phyloP scores from a whole-genome alignment of 1,140 invertebrate species.

The Eulimnadia texana region DNA sequence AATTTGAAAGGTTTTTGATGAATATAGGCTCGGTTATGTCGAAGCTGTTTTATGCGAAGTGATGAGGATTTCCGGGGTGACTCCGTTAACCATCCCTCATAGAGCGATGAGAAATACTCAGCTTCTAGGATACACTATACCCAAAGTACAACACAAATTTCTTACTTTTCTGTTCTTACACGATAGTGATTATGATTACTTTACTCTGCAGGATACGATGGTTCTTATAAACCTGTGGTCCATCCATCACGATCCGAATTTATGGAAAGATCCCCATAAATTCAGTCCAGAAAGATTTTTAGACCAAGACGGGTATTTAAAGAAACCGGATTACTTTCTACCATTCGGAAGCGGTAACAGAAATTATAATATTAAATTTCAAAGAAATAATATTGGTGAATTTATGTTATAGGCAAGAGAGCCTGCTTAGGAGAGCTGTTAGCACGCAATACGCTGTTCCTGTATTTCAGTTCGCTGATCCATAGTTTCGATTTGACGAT shows the following conservation, averaged over 20 bases:
- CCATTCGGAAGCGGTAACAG: constrained; percentile 8
- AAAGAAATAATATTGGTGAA: not conserved
- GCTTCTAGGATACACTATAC: constrained; percentile 44
- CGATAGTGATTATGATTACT: no score
- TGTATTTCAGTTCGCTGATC: constrained; percentile 6
- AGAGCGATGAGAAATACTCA: constrained; percentile 36
- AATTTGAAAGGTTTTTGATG: no score
- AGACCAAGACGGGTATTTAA: not conserved
- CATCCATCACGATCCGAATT: constrained; percentile 37
- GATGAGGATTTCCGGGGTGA: constrained; percentile 42
- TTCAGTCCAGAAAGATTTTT: constrained; percentile 14
- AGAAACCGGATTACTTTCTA: constrained; percentile 7
- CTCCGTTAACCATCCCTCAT: constrained; percentile 51
- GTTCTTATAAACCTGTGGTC: constrained; percentile 31
- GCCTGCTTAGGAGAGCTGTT: constrained; percentile 7
- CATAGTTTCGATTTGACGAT: not conserved
- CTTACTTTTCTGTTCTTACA: constrained; percentile 1
- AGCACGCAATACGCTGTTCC: constrained; percentile 9
- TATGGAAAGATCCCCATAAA: constrained; percentile 47
- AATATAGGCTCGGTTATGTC: constrained; percentile 55
- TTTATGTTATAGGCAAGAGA: constrained; percentile 6
- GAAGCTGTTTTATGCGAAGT: constrained; percentile 58
- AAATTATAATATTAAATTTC: not conserved
- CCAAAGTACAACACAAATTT: constrained; percentile 38
- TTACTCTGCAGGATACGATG: constrained; percentile 17